A percentile compares a stretch with the other conserved stretches of the same genome.
phyloP scores from a whole-genome alignment of 2,888 invertebrate genomes.

The Linnaemya tessellans region DNA sequence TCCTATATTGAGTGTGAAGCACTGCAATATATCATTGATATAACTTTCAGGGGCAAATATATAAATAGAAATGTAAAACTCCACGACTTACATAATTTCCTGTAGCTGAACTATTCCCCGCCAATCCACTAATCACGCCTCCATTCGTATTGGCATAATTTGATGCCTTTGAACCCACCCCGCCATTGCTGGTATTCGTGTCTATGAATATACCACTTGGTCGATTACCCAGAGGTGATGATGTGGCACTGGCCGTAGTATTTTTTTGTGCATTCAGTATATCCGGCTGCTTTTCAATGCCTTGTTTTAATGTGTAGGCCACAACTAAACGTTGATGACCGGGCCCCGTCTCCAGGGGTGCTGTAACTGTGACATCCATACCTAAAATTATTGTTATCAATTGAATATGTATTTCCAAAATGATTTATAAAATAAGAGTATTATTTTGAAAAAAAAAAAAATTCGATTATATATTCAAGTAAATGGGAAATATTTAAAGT shows the following conservation, averaged over 20 bases:
- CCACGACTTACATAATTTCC: slow-evolving; percentile 81
- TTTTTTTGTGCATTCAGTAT: slow-evolving; percentile 92
- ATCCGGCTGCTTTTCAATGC: slow-evolving; percentile 89
- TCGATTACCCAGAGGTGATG: slow-evolving; percentile 82
- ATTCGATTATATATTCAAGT: no score
- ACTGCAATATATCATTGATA: no score
- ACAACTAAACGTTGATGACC: slow-evolving; percentile 93
- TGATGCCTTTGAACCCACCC: slow-evolving; percentile 75
- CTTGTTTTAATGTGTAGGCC: slow-evolving; percentile 92
- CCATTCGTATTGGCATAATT: slow-evolving; percentile 64
- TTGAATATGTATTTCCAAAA: no score
- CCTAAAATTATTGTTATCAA: slow-evolving; percentile 74
- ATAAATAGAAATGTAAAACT: not conserved
- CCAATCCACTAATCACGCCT: slow-evolving; percentile 32
- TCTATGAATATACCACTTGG: slow-evolving; percentile 74
- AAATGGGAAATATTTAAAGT: no score
- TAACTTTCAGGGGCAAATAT: no score
- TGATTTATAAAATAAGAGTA: no score
- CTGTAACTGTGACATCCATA: slow-evolving; percentile 84
- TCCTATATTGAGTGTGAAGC: no score
- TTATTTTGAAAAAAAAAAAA: no score
- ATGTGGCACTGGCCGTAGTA: slow-evolving; percentile 82
- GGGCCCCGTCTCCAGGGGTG: slow-evolving; percentile 90
- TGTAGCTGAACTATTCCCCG: slow-evolving; percentile 69
- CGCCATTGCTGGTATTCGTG: slow-evolving; percentile 71